Base-by-base conservation (phyloP, 1,140 invertebrate genomes). In the Anagrus nilaparvatae region DNA sequence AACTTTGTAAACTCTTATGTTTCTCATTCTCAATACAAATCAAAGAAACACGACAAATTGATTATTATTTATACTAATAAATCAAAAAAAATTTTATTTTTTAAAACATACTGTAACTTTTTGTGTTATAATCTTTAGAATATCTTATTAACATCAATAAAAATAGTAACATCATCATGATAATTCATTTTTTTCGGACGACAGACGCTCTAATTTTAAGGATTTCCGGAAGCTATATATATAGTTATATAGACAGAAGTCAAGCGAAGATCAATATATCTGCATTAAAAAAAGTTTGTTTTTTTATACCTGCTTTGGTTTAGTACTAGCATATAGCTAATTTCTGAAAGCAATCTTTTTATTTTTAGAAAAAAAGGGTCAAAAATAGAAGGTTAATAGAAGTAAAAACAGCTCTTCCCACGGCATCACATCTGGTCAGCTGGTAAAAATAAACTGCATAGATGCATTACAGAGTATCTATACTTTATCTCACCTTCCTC, bases 401-500 rank as follows among this genome's bases (percentile, higher is more conserved):
- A 47, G 43, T 41, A 46, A 27, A 39, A 28, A 37, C 3, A 14
- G 42, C 44, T 48, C 61, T 66, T 68, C 63, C 65, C 65, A 67
- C 63, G 63, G 53, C 56, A 57, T 63, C 61, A 65, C 60, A 61
- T 63, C 61, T 60, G 65, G 63, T 66, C 63, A 68, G 63, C 65
- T 68, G 63, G 65, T 56, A 55, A 12, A 30, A 5, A 32, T 27
- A 16, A 30, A 27, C 18, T 43, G 43, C 43, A 35, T 45, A 40
- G 31, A 40, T 56, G 52, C 46, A 46, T 35, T 29, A 35, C 30
- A 37, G 38, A 28, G 40, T 48, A 47, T 40, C 44, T 24, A 8
- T 43, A 43, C 25, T 28, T 21, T 32, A 31, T 48, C 40, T 48
- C 38, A n/a, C 39, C 43, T 49, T 25, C 44, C 32, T 40, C 48